phyloP scores from a whole-genome alignment of 2,888 invertebrate genomes.

The Luffia ferchaultella region DNA sequence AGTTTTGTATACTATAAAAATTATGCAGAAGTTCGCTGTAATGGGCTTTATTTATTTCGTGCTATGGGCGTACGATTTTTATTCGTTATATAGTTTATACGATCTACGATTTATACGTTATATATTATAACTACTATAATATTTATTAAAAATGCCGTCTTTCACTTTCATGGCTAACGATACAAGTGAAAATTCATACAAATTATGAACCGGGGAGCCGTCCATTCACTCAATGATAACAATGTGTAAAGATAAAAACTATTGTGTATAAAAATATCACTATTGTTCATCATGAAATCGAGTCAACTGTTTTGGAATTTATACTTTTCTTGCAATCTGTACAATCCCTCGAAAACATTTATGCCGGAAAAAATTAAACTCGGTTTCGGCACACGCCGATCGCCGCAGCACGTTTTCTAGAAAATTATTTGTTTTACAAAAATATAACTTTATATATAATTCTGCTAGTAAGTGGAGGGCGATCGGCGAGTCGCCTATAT shows the following conservation, averaged over 20 bases:
- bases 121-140: neutral
- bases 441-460: constrained; percentile 40
- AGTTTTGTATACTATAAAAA: no score
- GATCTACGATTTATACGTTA: neutral
- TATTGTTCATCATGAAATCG: constrained; percentile 41
- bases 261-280: constrained; percentile 64
- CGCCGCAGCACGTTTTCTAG: constrained; percentile 28
- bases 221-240: constrained; percentile 60
- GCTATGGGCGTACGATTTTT: no score
- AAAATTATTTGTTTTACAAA: constrained; percentile 27
- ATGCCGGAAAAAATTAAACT: constrained; percentile 28
- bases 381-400: constrained; percentile 24
- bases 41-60: no score
- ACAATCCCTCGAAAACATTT: neutral
- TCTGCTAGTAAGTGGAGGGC: constrained; percentile 28
- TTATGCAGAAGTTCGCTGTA: no score
- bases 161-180: constrained; percentile 2
- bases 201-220: constrained; percentile 62
- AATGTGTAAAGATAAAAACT: constrained; percentile 62
- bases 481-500: constrained; percentile 25
- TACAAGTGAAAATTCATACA: constrained; percentile 39
- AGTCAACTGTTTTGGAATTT: neutral
- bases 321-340: neutral
- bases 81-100: neutral
- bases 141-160: neutral